These are phyloP conservation scores for Peromyscus aztecus DNA, from an alignment of 2,797 vertebrate genomes.

Conservation along the genomic window DNA sequence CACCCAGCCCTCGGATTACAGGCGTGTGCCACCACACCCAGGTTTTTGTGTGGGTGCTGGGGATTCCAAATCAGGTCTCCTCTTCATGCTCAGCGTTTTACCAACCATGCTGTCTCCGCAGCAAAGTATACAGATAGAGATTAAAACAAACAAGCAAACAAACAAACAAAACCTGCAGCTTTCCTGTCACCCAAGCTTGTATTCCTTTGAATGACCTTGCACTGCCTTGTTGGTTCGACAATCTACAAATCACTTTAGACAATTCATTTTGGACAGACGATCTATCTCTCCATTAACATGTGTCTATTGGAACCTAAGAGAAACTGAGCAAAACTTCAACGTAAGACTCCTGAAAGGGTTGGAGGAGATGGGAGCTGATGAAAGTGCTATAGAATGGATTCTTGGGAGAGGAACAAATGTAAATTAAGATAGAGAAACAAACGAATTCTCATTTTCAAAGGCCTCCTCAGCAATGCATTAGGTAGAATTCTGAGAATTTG, in stretches of 20 bases:
- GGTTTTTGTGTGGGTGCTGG: neutral
- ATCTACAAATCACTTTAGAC: neutral
- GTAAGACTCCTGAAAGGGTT: slow-evolving; percentile 25
- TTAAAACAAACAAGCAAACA: neutral
- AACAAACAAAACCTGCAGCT: neutral
- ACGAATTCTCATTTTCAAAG: slow-evolving; percentile 69
- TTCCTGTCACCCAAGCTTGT: neutral
- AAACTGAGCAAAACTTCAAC: neutral
- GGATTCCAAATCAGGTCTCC: neutral
- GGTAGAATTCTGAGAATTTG: slow-evolving; percentile 61
- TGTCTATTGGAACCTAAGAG: neutral
- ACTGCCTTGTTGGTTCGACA: neutral
- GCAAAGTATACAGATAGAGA: neutral
- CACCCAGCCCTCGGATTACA: neutral
- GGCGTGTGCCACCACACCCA: neutral
- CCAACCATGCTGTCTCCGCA: too few relatives aligned
- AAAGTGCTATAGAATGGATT: slow-evolving; percentile 63
- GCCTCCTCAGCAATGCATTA: slow-evolving; percentile 60
- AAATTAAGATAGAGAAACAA: slow-evolving; percentile 70
- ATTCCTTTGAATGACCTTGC: neutral
- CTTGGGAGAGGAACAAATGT: slow-evolving; percentile 70
- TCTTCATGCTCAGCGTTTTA: neutral
- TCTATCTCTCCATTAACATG: neutral
- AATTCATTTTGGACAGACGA: neutral
- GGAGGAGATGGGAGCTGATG: slow-evolving; percentile 48